Evolutionary conservation across 2,797 vertebrate genomes (phyloP).

Genomic region (Smutsia gigantea): DNA sequence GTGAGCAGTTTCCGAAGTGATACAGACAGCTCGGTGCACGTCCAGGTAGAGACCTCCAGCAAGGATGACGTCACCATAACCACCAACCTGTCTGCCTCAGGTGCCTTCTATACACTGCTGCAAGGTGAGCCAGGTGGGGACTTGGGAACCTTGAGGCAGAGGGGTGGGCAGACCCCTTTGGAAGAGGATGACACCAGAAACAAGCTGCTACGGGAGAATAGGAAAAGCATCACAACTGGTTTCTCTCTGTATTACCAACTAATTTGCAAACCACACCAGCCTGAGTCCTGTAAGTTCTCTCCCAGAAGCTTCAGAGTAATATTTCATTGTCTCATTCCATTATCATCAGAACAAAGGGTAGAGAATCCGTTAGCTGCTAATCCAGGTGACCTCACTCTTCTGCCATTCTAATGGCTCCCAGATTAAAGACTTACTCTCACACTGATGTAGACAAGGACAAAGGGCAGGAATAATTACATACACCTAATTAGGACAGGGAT

Average conservation of each 20-base stretch:
- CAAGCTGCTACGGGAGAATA: neutral
- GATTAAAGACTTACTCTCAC: slow-evolving; percentile 62
- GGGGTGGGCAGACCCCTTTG: neutral
- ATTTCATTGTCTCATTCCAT: slow-evolving; percentile 56
- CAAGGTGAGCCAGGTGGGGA: slow-evolving; percentile 90
- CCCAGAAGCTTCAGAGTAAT: slow-evolving; percentile 18
- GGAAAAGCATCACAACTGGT: neutral
- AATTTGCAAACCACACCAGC: neutral
- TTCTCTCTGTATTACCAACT: neutral
- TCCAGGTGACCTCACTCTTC: slow-evolving; percentile 61
- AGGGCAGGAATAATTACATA: slow-evolving; percentile 50
- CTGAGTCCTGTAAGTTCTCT: slow-evolving; percentile 18
- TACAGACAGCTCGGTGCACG: slow-evolving; percentile 94
- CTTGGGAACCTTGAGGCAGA: neutral
- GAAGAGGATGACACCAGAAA: slow-evolving; percentile 11
- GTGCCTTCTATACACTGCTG: slow-evolving; percentile 97
- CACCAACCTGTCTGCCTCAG: slow-evolving; percentile 97
- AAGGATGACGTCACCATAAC: slow-evolving; percentile 98
- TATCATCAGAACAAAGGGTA: slow-evolving; percentile 75
- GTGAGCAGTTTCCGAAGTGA: slow-evolving; percentile 97
- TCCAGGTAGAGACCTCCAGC: slow-evolving; percentile 95
- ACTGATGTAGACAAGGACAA: slow-evolving; percentile 30
- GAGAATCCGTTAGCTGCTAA: slow-evolving; percentile 68
- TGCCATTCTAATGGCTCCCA: slow-evolving; percentile 64
- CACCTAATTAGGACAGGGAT: neutral